phyloP scores from a whole-genome alignment of 2,888 invertebrate genomes.

The Caenorhabditis imperialis region DNA sequence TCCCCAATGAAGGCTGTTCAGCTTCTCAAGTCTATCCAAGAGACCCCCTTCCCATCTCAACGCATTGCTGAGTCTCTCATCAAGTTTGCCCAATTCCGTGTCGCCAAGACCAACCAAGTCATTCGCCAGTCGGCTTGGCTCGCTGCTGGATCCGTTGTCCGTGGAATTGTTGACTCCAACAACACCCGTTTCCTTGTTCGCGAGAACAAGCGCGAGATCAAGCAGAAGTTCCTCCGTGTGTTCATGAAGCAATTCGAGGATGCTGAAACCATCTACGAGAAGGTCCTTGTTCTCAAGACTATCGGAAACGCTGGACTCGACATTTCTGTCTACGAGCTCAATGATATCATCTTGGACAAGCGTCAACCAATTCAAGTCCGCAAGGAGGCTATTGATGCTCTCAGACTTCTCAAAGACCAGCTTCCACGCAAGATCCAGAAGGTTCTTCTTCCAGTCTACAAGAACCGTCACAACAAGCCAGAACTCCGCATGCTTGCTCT shows the following conservation, averaged over 20 bases:
- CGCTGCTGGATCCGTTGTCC: slow-evolving; percentile 52
- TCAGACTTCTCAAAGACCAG: slow-evolving; percentile 60
- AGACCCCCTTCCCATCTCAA: slow-evolving; percentile 57
- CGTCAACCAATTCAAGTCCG: slow-evolving; percentile 63
- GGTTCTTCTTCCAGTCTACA: slow-evolving; percentile 72
- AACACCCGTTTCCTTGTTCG: slow-evolving; percentile 52
- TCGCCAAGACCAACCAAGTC: slow-evolving; percentile 21
- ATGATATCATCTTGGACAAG: slow-evolving; percentile 68
- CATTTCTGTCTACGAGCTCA: slow-evolving; percentile 61
- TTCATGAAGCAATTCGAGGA: slow-evolving; percentile 61
- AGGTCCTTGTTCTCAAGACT: slow-evolving; percentile 73
- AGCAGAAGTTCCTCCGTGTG: slow-evolving; percentile 42
- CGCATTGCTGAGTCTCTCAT: slow-evolving; percentile 46
- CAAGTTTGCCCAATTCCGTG: slow-evolving; percentile 36
- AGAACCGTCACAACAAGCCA: slow-evolving; percentile 63
- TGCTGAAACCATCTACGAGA: slow-evolving; percentile 65
- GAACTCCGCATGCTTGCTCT: slow-evolving; percentile 71
- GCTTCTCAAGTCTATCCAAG: slow-evolving; percentile 62
- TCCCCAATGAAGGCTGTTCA: slow-evolving; percentile 47
- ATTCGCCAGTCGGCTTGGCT: slow-evolving; percentile 63
- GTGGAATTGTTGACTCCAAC: slow-evolving; percentile 45
- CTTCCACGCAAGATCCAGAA: slow-evolving; percentile 56
- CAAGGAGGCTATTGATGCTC: slow-evolving; percentile 70
- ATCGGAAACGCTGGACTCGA: slow-evolving; percentile 74
- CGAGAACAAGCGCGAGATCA: slow-evolving; percentile 40